Evolutionary conservation across 2,797 vertebrate genomes (phyloP).

Genomic region (Eptatretus atami): DNA sequence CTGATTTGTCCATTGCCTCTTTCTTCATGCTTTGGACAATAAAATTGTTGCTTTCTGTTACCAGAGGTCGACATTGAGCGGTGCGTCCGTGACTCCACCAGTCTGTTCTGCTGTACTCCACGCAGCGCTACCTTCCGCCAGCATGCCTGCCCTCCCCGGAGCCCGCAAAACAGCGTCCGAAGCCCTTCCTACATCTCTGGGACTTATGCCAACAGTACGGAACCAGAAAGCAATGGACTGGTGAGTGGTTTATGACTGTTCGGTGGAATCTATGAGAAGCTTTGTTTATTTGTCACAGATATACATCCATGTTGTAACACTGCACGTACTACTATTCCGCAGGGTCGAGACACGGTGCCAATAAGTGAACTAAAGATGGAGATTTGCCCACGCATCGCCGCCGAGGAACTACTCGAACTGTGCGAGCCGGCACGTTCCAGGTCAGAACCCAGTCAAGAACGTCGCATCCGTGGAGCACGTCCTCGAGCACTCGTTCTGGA

Average conservation of each 20-base stretch:
- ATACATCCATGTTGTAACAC: background rate
- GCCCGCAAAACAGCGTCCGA: too few relatives aligned
- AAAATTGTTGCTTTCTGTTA: background rate
- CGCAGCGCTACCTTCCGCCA: slow-evolving; percentile 71
- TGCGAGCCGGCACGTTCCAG: slow-evolving; percentile 22
- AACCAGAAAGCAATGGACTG: slow-evolving; percentile 37
- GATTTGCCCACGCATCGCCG: slow-evolving; percentile 60
- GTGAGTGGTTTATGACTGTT: slow-evolving; percentile 17
- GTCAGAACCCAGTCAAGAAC: slow-evolving; percentile 16
- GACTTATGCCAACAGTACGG: slow-evolving; percentile 38
- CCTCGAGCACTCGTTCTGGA: slow-evolving; percentile 78
- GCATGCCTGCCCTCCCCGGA: slow-evolving; percentile 39
- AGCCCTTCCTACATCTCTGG: too few relatives aligned
- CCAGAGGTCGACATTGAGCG: slow-evolving; percentile 85
- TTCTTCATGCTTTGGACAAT: too few relatives aligned
- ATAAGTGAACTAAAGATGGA: slow-evolving; percentile 69
- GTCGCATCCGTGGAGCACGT: slow-evolving; percentile 43
- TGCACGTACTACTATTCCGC: slow-evolving; percentile 9
- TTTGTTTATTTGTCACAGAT: too few relatives aligned
- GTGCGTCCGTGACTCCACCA: slow-evolving; percentile 83
- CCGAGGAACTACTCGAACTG: slow-evolving; percentile 70
- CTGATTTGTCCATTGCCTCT: too few relatives aligned
- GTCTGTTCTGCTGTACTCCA: slow-evolving; percentile 71
- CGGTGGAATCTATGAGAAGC: too few relatives aligned
- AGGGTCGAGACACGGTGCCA: slow-evolving; percentile 59